Base-by-base conservation (phyloP, 1,140 invertebrate species). In the Bombus superbus region DNA sequence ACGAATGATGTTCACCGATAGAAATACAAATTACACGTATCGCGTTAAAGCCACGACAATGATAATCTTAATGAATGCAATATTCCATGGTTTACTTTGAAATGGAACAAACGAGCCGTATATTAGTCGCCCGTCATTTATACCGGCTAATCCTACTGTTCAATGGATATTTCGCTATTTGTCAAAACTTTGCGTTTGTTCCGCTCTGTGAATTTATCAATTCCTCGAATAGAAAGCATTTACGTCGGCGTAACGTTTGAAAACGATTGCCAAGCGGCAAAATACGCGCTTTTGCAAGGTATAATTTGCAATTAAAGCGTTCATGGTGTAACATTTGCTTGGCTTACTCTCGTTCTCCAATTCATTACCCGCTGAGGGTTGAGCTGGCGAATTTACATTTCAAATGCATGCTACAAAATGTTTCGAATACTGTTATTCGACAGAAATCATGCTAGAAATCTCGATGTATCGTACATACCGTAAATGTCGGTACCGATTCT, bases 51-150 rank as follows among this genome's bases (percentile, higher is more conserved):
- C 9, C 22, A 13, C 74, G 40, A 59, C 38, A 32, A 62, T 62
- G 80, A 62, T 81, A 62, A 81, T 81, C 80, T 32, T 75, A 82
- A 75, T 74, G 32, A 40, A 38, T 13, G 40, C 42, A n/a, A 75
- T 64, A n/a, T 62, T 62, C 32, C 79, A 35, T n/a, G 32, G 25
- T 18, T 44, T 3, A 35, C n/a, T 8, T 18, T 8, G 6, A 25
- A n/a, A 15, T 15, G 62, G 28, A 38, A 22, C 53, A n/a, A 74
- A 73, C 53, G 28, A 44, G 22, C 13, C 47, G 47, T 44, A n/a
- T 44, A 59, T 73, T 73, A 73, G 25, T n/a, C 42, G 44, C 25
- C 6, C 40, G 9, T 42, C 47, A 66, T 75, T 75, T 66, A 64
- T 62, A 74, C 2, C 18, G 28, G 9, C n/a, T 75, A 42, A 64